Evolutionary conservation across 1,140 invertebrate species (phyloP).

Genomic region (Brachionus manjavacas): DNA sequence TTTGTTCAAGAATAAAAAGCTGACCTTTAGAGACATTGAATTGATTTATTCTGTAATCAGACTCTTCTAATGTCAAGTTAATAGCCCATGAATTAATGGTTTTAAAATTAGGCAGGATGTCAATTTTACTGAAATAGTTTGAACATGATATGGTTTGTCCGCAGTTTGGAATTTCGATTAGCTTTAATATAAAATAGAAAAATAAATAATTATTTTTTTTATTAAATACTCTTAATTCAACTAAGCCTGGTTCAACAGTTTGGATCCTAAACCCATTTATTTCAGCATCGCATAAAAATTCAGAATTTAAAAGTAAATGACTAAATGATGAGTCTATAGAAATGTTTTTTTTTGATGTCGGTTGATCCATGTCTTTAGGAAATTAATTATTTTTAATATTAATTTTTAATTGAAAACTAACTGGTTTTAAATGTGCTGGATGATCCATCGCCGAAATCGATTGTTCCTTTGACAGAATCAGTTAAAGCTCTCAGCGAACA

Average conservation of each 20-base stretch:
- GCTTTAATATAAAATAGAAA: not conserved
- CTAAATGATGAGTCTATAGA: not conserved
- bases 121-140: not conserved
- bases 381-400: not conserved
- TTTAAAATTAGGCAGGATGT: not conserved
- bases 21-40: not conserved
- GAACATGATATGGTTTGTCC: not conserved
- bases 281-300: not conserved
- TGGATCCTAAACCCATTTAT: not conserved
- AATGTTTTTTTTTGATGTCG: not conserved
- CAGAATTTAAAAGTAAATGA: not conserved
- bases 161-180: not conserved
- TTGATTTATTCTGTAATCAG: not conserved
- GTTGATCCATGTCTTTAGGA: not conserved
- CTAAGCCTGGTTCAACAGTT: not conserved
- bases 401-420: not conserved
- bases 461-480: not conserved
- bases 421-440: not conserved
- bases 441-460: not conserved
- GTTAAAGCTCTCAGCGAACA: not conserved
- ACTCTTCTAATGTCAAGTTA: not conserved
- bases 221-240: not conserved
- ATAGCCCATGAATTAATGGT: not conserved
- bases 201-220: not conserved
- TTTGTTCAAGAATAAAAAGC: not conserved